Base-by-base conservation (phyloP, 2,888 invertebrate species). In the Caenorhabditis sp. region DNA sequence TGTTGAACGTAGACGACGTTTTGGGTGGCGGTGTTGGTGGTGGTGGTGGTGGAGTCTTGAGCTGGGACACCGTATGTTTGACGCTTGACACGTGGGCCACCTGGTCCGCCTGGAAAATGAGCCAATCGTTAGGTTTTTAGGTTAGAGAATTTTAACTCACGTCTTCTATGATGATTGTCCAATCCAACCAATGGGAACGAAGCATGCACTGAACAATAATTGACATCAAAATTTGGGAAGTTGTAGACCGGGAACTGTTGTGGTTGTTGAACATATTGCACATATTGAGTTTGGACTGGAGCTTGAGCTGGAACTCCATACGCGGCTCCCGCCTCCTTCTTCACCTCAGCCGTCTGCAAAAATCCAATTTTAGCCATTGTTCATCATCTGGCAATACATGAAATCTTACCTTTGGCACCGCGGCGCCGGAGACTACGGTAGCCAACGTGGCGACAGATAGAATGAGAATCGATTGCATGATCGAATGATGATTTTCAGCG, bases 181-280 rank as follows among this genome's bases (percentile, higher is more conserved):
- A 67, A 54, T 50, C 75, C 79, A 43, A 76, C 74, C 38, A 81
- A 54, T 38, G 81, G 81, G 77, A 81, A 81, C 27, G 78, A 76
- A 36, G 79, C 79, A 56, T 81, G 79, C 20, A 80, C 79, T 20
- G 81, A 78, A 70, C 81, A 81, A 63, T 81, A 81, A 69, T 79
- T 80, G 66, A 81, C 81, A 60, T 81, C 81, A 38, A 69, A 78
- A 59, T 79, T 78, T 57, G 79, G 78, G 59, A 70, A 67, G 8
- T 69, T 65, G 63, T 59, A 72, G 23, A 63, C 59, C n/a, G 76
- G 75, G 49, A 72, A 81, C 53, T 70, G 74, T 38, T 76, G 72
- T 25, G 63, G 74, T 38, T 74, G 72, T 25, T 63, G 67, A 25
- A n/a, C 49, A 25, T 17, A 20, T 14, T 59, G 38, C 20, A 14